Percentiles rank a stretch among this genome's conserved stretches.
These are phyloP conservation scores for Cichlasoma orientale DNA, from an alignment of 2,797 vertebrate species.

Conservation along the genomic window DNA sequence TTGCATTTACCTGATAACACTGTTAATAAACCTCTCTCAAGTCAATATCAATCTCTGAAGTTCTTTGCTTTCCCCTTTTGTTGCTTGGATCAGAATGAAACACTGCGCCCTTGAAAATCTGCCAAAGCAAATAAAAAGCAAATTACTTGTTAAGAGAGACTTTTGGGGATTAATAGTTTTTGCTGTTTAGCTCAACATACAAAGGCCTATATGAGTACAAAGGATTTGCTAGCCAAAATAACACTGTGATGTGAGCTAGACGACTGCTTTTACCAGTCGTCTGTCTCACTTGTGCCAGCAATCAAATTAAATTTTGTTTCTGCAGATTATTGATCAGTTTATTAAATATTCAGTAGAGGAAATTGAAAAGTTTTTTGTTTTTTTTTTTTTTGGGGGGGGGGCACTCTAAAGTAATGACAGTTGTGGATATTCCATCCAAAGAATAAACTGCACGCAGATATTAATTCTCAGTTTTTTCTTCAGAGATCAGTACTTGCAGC, in stretches of 20 bases:
- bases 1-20: conserved; percentile 76
- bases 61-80: conserved; percentile 44
- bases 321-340: conserved; percentile 3
- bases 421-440: not conserved
- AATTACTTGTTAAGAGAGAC: conserved; percentile 52
- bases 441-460: not conserved
- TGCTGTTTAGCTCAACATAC: conserved; percentile 36
- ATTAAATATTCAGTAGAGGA: not conserved
- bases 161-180: conserved; percentile 64
- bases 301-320: conserved; percentile 19
- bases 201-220: conserved; percentile 9
- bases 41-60: conserved; percentile 50
- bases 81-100: conserved; percentile 61
- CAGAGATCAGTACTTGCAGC: no score
- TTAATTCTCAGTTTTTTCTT: not conserved
- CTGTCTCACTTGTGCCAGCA: not conserved
- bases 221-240: conserved; percentile 30
- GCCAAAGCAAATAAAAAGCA: conserved; percentile 50
- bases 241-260: not conserved
- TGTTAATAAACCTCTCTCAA: conserved; percentile 70
- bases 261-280: not conserved
- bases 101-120: conserved; percentile 63
- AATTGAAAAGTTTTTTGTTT: not conserved
- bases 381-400: not conserved
- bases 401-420: not conserved